phyloP scores from a whole-genome alignment of 2,113 vertebrate genomes.

The Leptobrachium leishanense region DNA sequence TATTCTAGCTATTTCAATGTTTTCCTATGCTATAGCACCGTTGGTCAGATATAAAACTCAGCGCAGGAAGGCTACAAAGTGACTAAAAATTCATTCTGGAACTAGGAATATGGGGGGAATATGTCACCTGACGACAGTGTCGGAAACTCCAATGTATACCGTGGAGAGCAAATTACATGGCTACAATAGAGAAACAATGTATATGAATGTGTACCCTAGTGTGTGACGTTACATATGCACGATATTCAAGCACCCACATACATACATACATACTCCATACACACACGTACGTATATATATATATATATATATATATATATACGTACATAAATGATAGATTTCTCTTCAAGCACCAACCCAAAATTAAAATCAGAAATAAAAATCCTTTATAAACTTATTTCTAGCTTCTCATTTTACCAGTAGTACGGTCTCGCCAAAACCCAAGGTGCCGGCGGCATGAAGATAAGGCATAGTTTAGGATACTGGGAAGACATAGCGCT shows the following conservation, averaged over 20 bases:
- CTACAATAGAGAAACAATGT: conserved; percentile 34
- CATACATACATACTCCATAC: conserved; percentile 23
- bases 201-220: conserved; percentile 44
- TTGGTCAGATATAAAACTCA: no score
- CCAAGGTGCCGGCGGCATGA: conserved; percentile 61
- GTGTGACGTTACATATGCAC: conserved; percentile 39
- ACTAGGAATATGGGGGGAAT: no score
- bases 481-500: conserved; percentile 61
- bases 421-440: conserved; percentile 68
- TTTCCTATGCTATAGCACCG: no score
- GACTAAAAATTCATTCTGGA: no score
- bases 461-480: conserved; percentile 56
- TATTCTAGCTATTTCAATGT: no score
- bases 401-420: conserved; percentile 63
- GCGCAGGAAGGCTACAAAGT: no score
- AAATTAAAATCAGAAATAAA: conserved; percentile 60
- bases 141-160: conserved; percentile 11
- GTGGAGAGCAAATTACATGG: conserved; percentile 33
- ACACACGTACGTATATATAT: neutral
- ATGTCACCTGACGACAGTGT: neutral
- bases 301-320: conserved; percentile 11
- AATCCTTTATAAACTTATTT: conserved; percentile 47
- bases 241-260: neutral
- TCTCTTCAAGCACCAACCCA: conserved; percentile 64
- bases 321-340: conserved; percentile 49